Percentiles rank a stretch among this genome's conserved stretches.
phyloP scores from a whole-genome alignment of 2,888 invertebrate species.

The Rhimphoctona megacephalus region DNA sequence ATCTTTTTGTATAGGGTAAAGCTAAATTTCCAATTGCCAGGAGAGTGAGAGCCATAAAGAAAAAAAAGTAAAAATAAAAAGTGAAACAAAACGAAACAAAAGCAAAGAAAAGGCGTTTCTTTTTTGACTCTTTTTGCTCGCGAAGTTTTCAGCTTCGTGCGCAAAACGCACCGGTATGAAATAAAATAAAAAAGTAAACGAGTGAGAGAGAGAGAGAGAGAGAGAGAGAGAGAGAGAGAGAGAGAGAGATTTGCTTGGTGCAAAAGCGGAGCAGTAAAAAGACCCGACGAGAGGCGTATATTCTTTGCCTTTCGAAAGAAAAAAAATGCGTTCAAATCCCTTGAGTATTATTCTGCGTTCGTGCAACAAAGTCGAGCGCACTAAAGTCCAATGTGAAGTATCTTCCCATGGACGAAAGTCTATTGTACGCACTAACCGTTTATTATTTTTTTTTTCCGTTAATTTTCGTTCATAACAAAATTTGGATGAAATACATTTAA shows the following conservation, averaged over 20 bases:
- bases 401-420: slow-evolving; percentile 44
- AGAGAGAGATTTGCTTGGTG: slow-evolving; percentile 17
- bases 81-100: not conserved
- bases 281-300: not conserved
- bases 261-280: slow-evolving; percentile 39
- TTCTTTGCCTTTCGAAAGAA: slow-evolving; percentile 11
- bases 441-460: slow-evolving; percentile 13
- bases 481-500: not conserved
- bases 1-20: not conserved
- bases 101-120: not conserved
- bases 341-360: slow-evolving; percentile 42
- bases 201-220: slow-evolving; percentile 17
- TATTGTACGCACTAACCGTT: not conserved
- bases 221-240: slow-evolving; percentile 2
- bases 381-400: slow-evolving; percentile 51
- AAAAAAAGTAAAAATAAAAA: not conserved
- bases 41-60: not conserved
- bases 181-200: not conserved
- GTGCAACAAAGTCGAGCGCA: slow-evolving; percentile 38
- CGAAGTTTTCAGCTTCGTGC: slow-evolving; percentile 34
- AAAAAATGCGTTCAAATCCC: slow-evolving; percentile 39
- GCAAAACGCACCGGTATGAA: slow-evolving; percentile 6
- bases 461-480: not conserved
- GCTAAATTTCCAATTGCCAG: not conserved
- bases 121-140: slow-evolving; percentile 11